Percentiles rank a stretch among this genome's conserved stretches.
phyloP scores from a whole-genome alignment of 1,140 invertebrate genomes.

The Diplogasteroides magnus region DNA sequence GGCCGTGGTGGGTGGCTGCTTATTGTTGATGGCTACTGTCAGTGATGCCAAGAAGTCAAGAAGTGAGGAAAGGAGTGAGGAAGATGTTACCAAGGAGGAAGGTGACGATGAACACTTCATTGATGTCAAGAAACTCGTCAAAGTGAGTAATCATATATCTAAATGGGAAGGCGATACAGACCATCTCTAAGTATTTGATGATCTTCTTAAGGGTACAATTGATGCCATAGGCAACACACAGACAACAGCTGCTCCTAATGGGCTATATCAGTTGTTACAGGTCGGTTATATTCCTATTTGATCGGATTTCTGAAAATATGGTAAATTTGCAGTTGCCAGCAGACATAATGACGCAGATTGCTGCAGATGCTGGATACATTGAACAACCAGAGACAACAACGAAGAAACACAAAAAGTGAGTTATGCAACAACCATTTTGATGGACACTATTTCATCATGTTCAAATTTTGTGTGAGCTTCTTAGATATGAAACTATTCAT shows the following conservation, averaged over 20 bases:
- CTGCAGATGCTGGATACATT: neutral
- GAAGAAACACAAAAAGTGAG: no score
- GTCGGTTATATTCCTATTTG: neutral
- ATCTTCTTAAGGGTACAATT: neutral
- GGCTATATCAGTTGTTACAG: neutral
- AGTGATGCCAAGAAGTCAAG: neutral
- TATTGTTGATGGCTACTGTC: neutral
- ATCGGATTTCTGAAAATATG: neutral
- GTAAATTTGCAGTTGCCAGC: neutral
- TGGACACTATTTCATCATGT: no score
- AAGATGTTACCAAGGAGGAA: no score
- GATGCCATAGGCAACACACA: neutral
- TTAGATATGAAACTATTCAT: no score
- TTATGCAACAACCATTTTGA: no score
- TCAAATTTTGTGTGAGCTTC: no score
- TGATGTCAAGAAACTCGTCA: neutral
- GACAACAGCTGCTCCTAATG: neutral
- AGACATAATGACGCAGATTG: neutral
- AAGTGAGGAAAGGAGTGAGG: neutral
- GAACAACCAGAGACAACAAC: neutral
- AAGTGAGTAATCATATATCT: neutral
- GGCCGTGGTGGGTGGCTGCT: neutral
- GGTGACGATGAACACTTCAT: neutral
- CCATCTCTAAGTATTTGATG: neutral
- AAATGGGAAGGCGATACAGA: no score